Base-by-base conservation (phyloP, 1,140 invertebrate species). In the Ceratosolen solmsi region DNA sequence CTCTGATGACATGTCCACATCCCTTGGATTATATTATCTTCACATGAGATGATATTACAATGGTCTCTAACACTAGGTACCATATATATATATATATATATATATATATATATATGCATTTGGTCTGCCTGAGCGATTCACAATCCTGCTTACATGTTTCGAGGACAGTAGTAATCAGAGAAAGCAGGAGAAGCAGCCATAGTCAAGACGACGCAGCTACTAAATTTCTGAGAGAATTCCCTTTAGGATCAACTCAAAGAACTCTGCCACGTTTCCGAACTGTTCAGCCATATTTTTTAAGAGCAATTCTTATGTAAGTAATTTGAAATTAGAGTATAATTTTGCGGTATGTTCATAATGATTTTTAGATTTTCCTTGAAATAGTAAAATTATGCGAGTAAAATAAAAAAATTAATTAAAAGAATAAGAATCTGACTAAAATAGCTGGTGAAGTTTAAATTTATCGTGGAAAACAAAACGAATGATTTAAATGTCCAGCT, bases 11-110 rank as follows among this genome's bases (percentile, higher is more conserved):
- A 87, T 86, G 84, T 87, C 86, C 79, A 88, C 87, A 89, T 89
- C 89, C 86, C 82, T 27, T 63, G 88, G 89, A 89, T 90, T 89
- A 90, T 87, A 85, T 86, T 83, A 85, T 78, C 84, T 85, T 89
- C 86, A 89, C 89, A 89, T 85, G 87, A 86, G 86, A 89, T 84
- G 83, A 86, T 87, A 89, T 88, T 89, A 85, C 72, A 73, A 54
- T 75, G n/a, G 68, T 49, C 36, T 36, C n/a, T 36, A 8, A 38
- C 65, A 70, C 36, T 17, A 70, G 9, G 36, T 70, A 5, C 41
- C 15, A n/a, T 11, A 20, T 41, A 2, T 25, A 68, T 49, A 41
- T 41, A 60, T 25, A 20, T 41, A 2, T 25, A 68, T 49, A 41
- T 41, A 60, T 25, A n/a, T 11, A 20, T 41, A 2, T 25, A 68